A percentile compares a stretch with the other conserved stretches of the same genome.
These are phyloP conservation scores for Luffia ferchaultella DNA, from an alignment of 2,888 invertebrate genomes.

Conservation along the genomic window DNA sequence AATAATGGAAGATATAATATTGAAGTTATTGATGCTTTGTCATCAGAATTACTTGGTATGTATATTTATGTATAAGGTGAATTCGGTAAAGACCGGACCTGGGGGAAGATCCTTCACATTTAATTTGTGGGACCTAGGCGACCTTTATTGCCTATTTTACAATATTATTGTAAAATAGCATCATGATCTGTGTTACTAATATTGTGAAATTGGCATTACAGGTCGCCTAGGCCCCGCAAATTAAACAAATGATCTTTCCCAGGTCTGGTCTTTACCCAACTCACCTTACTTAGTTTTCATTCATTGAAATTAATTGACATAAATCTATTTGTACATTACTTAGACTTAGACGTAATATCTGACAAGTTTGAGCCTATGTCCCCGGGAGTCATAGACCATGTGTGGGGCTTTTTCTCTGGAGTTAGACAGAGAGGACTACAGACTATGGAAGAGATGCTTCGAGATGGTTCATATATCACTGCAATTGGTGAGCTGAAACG, in stretches of 20 bases:
- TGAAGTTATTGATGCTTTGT: conserved; percentile 78
- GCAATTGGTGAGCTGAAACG: conserved; percentile 79
- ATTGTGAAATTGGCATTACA: no score
- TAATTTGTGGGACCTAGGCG: no score
- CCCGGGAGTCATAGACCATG: conserved; percentile 78
- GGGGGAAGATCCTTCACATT: no score
- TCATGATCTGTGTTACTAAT: no score
- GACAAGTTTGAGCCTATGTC: conserved; percentile 83
- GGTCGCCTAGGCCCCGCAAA: background rate
- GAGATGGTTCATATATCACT: conserved; percentile 82
- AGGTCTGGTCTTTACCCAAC: no score
- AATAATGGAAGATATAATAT: conserved; percentile 69
- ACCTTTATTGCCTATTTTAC: no score
- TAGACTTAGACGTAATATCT: conserved; percentile 83
- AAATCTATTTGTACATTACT: no score
- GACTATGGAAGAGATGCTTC: conserved; percentile 86
- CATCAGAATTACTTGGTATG: conserved; percentile 73
- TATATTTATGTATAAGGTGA: background rate
- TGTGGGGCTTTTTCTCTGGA: conserved; percentile 88
- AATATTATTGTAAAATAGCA: no score
- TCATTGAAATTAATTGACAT: no score
- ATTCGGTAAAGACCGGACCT: no score
- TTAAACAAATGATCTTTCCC: no score
- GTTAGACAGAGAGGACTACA: conserved; percentile 85
- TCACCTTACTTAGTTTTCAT: no score